A percentile compares a stretch with the other conserved stretches of the same genome.
Conservation (phyloP, 2,113 vertebrate genomes). For the Cyanoramphus novaezelandiae region DNA sequence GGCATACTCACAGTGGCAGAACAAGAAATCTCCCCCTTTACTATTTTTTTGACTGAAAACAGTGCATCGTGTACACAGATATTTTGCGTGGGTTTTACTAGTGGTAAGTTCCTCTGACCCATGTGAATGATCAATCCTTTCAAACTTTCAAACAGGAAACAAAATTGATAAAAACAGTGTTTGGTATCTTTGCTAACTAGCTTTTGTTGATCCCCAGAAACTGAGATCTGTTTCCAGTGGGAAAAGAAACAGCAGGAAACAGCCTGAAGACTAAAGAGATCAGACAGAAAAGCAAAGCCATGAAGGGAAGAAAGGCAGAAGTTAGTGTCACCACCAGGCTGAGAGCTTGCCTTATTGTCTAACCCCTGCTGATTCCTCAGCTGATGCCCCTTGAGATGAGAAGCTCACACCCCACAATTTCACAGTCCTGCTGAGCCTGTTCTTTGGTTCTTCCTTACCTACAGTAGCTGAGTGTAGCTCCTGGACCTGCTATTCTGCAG, state of each 20-base stretch:
- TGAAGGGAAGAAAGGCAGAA: not conserved
- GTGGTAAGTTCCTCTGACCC: not conserved
- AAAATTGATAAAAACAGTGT: not conserved
- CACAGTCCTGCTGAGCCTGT: not conserved
- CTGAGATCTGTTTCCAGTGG: not conserved
- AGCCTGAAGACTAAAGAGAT: not conserved
- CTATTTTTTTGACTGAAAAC: not conserved
- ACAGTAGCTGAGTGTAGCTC: not conserved
- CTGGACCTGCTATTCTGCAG: not conserved
- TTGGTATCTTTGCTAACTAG: not conserved
- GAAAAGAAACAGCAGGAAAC: not conserved
- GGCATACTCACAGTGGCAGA: not conserved
- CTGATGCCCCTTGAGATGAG: not conserved
- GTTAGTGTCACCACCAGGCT: not conserved
- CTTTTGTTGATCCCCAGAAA: not conserved
- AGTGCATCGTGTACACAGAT: not conserved
- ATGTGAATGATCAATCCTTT: not conserved
- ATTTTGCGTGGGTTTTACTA: not conserved
- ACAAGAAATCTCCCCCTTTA: not conserved
- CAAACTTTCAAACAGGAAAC: not conserved
- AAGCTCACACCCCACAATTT: not conserved
- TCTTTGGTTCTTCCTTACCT: not conserved
- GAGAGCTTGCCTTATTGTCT: not conserved
- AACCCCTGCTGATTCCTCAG: not conserved
- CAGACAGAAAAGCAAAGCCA: not conserved